These are phyloP conservation scores for Cyrtorhinus lividipennis DNA, from an alignment of 1,140 invertebrate genomes.

Conservation along the genomic window DNA sequence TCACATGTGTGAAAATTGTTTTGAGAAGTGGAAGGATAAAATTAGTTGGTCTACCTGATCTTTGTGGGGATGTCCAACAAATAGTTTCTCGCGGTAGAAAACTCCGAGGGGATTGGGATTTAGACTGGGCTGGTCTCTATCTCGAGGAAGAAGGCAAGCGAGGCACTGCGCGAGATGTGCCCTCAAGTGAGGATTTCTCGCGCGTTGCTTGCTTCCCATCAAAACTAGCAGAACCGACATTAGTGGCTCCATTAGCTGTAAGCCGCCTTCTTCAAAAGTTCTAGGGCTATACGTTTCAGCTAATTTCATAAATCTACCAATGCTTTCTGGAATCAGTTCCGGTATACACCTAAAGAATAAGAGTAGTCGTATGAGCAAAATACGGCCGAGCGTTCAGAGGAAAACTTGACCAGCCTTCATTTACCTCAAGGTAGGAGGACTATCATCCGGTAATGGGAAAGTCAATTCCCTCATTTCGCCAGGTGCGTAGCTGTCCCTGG, in stretches of 20 bases:
- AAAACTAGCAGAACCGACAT: constrained; percentile 52
- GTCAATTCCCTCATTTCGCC: constrained; percentile 36
- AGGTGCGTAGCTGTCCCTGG: constrained; percentile 37
- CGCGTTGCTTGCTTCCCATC: constrained; percentile 43
- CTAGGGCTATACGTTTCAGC: constrained; percentile 45
- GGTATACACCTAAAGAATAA: constrained; percentile 56
- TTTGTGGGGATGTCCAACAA: constrained; percentile 58
- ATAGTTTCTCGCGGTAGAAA: constrained; percentile 58
- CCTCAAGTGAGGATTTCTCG: constrained; percentile 85
- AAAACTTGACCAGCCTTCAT: too few relatives aligned
- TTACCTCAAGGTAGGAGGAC: constrained; percentile 48
- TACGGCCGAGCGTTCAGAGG: too few relatives aligned
- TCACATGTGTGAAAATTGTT: background rate
- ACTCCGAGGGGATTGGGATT: constrained; percentile 39
- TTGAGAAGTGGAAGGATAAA: background rate
- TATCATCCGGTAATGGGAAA: constrained; percentile 48
- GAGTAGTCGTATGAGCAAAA: too few relatives aligned
- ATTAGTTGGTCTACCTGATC: constrained; percentile 34
- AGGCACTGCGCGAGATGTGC: constrained; percentile 78
- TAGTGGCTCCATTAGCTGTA: constrained; percentile 47
- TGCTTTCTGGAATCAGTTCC: constrained; percentile 80
- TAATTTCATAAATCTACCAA: constrained; percentile 63
- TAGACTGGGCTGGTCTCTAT: constrained; percentile 38
- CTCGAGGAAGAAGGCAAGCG: constrained; percentile 61
- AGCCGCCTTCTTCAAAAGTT: constrained; percentile 44